Evolutionary conservation across 1,140 invertebrate species (phyloP).

Genomic region (Drosophila pallidifrons): DNA sequence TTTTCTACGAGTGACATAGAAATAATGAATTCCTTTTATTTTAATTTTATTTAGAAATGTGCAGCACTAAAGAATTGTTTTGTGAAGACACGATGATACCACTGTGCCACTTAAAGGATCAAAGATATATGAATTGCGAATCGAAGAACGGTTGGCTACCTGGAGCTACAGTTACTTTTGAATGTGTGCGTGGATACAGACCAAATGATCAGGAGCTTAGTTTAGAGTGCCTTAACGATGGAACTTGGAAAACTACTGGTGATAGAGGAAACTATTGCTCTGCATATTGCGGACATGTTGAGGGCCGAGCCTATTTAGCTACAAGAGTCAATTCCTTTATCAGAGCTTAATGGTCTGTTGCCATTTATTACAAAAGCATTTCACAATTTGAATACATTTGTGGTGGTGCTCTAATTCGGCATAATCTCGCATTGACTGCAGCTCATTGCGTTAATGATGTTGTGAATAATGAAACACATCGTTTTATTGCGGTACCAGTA

Average conservation of each 20-base stretch:
- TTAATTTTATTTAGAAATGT: constrained; percentile 6
- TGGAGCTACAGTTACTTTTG: background rate
- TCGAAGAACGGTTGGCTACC: background rate
- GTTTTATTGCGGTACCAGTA: too few relatives aligned
- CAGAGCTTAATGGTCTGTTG: background rate
- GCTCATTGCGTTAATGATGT: constrained; percentile 33
- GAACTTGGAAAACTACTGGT: constrained; percentile 17
- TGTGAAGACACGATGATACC: background rate
- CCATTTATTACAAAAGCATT: background rate
- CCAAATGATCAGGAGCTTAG: background rate
- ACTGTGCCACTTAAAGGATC: background rate
- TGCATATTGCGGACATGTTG: background rate
- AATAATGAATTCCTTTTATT: background rate
- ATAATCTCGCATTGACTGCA: constrained; percentile 27
- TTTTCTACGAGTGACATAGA: too few relatives aligned
- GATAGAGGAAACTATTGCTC: background rate
- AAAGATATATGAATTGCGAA: background rate
- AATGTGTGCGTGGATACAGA: background rate
- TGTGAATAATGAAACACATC: too few relatives aligned
- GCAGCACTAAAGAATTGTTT: background rate
- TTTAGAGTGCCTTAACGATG: constrained; percentile 10
- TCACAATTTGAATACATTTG: background rate
- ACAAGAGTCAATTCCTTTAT: fast-evolving
- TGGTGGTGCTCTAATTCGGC: constrained; percentile 12
- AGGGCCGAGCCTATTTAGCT: too few relatives aligned